These are phyloP conservation scores for Sminthurides aquaticus DNA, from an alignment of 2,888 invertebrate species.

Conservation along the genomic window DNA sequence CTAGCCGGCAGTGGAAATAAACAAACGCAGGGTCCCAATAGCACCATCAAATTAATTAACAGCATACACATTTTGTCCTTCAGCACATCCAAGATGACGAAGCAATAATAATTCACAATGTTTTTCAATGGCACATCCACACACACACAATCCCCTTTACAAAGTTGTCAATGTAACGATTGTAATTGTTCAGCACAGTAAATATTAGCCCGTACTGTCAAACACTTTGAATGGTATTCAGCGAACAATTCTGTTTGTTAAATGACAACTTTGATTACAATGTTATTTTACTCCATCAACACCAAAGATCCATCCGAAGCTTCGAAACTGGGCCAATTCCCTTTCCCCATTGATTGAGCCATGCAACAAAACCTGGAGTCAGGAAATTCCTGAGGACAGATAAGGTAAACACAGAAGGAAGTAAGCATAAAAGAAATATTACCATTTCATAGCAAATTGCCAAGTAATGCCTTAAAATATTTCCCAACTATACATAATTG, in stretches of 20 bases:
- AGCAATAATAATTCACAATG: neutral
- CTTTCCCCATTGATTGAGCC: conserved; percentile 16
- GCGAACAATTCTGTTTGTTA: neutral
- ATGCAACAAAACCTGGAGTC: conserved; percentile 21
- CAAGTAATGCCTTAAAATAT: no score
- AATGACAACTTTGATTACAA: neutral
- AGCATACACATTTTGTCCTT: neutral
- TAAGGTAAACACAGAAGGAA: conserved; percentile 20
- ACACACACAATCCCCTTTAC: neutral
- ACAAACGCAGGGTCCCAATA: neutral
- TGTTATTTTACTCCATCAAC: neutral
- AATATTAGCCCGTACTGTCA: neutral
- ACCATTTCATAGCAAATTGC: no score
- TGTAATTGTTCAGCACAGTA: neutral
- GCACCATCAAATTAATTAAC: neutral
- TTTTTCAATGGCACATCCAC: neutral
- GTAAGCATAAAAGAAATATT: no score
- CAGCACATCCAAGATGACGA: neutral
- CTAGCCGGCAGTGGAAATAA: neutral
- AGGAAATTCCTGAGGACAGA: conserved; percentile 20
- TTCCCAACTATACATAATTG: no score
- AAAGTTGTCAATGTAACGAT: neutral
- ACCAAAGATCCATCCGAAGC: neutral
- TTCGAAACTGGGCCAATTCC: neutral
- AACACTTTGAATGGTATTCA: neutral